These are phyloP conservation scores for Choristoneura rosaceana DNA, from an alignment of 2,888 invertebrate genomes.

Conservation along the genomic window DNA sequence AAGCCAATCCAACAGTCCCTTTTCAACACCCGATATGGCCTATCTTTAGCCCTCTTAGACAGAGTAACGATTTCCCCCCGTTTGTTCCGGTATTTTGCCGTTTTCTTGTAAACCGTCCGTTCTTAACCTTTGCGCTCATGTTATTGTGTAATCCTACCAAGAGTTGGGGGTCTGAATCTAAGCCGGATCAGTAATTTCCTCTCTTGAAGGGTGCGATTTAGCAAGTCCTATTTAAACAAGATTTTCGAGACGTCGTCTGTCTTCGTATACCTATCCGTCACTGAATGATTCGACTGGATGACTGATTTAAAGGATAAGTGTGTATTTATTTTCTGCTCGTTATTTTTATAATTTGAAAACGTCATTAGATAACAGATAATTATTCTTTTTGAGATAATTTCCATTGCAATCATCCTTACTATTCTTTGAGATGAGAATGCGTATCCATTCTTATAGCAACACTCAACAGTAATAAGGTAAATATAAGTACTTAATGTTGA, in stretches of 20 bases:
- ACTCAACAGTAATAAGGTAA: no score
- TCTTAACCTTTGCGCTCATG: not conserved
- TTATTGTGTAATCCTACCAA: not conserved
- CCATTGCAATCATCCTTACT: no score
- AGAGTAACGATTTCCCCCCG: not conserved
- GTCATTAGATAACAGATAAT: no score
- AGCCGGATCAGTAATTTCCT: conserved; percentile 4
- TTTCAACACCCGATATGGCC: not conserved
- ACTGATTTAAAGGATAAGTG: not conserved
- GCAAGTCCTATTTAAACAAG: not conserved
- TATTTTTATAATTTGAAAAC: not conserved
- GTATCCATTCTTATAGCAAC: no score
- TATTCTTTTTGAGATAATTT: no score
- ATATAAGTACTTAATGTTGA: no score
- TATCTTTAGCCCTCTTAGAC: not conserved
- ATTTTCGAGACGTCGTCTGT: not conserved
- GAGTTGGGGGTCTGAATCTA: not conserved
- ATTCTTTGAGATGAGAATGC: no score
- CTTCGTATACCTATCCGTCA: not conserved
- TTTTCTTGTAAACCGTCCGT: not conserved
- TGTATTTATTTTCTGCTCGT: no score
- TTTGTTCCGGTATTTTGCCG: not conserved
- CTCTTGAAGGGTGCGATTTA: not conserved
- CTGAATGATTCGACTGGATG: not conserved
- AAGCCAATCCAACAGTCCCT: not conserved